Evolutionary conservation across 2,113 vertebrate species (phyloP).

Genomic region (Calypte anna): DNA sequence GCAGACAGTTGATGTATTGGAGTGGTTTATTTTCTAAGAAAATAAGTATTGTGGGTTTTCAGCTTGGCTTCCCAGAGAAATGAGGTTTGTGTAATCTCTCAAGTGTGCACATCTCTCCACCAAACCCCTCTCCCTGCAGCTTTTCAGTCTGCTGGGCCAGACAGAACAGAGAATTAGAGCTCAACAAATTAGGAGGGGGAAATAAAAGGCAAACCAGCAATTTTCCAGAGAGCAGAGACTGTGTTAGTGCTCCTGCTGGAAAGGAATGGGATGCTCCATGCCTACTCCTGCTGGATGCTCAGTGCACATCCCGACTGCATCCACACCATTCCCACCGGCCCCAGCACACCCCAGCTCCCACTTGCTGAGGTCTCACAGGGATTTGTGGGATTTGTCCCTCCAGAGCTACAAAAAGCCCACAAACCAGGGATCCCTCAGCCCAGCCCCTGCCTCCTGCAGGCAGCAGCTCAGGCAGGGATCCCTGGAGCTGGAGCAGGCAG

Average conservation of each 20-base stretch:
- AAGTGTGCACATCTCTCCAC: neutral
- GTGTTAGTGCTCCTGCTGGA: neutral
- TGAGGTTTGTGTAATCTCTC: neutral
- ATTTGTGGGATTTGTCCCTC: neutral
- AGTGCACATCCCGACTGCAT: rapidly evolving
- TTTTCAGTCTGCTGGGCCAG: neutral
- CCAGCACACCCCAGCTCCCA: neutral
- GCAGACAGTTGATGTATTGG: neutral
- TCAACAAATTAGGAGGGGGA: neutral
- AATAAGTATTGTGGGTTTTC: constrained; percentile 1
- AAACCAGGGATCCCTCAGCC: neutral
- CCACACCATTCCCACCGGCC: rapidly evolving
- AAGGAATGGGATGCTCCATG: neutral
- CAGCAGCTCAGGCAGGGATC: neutral
- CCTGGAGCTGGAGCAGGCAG: neutral
- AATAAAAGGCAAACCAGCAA: neutral
- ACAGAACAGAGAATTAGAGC: neutral
- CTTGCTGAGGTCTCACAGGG: rapidly evolving
- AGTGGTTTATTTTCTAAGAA: neutral
- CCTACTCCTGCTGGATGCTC: neutral
- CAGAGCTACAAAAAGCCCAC: neutral
- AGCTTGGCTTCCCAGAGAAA: neutral
- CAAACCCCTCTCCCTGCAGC: neutral
- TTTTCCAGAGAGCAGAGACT: neutral
- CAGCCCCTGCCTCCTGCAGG: neutral